These are phyloP conservation scores for Ichneumon xanthorius DNA, from an alignment of 2,888 invertebrate genomes.

Conservation along the genomic window DNA sequence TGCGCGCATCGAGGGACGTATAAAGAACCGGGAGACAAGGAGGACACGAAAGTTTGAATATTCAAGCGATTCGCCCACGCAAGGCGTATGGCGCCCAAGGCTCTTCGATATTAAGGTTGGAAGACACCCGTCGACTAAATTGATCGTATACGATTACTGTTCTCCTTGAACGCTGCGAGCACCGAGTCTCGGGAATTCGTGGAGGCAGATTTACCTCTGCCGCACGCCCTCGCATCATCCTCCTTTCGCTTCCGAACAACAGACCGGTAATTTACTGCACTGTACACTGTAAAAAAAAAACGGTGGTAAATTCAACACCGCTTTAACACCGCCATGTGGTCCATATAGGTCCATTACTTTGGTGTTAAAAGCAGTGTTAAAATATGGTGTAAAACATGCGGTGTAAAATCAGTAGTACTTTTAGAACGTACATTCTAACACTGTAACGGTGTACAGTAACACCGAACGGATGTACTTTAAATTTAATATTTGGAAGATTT, in stretches of 20 bases:
- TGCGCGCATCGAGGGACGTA: slow-evolving; percentile 38
- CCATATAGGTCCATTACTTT: too few relatives aligned
- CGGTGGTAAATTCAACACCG: too few relatives aligned
- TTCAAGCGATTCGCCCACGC: slow-evolving; percentile 80
- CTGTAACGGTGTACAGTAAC: too few relatives aligned
- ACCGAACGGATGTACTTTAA: too few relatives aligned
- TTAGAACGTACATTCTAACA: too few relatives aligned
- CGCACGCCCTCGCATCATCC: slow-evolving; percentile 49
- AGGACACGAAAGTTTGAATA: slow-evolving; percentile 78
- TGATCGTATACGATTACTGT: slow-evolving; percentile 67
- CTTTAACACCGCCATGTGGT: too few relatives aligned
- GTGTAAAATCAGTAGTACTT: too few relatives aligned
- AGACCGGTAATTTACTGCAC: slow-evolving; percentile 9
- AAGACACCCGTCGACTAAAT: slow-evolving; percentile 68
- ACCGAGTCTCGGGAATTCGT: slow-evolving; percentile 26
- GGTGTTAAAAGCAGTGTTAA: too few relatives aligned
- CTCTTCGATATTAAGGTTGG: slow-evolving; percentile 69
- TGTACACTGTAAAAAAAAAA: not conserved
- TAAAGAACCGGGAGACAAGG: slow-evolving; percentile 61
- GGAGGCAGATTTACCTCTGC: slow-evolving; percentile 34
- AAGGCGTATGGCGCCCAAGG: slow-evolving; percentile 63
- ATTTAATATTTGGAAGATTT: too few relatives aligned
- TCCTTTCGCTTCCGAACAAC: slow-evolving; percentile 30
- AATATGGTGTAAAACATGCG: too few relatives aligned
- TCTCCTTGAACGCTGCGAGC: slow-evolving; percentile 49